Percentiles rank a stretch among this genome's conserved stretches.
Conservation (phyloP, 2,113 vertebrate species). For the Trichechus manatus region DNA sequence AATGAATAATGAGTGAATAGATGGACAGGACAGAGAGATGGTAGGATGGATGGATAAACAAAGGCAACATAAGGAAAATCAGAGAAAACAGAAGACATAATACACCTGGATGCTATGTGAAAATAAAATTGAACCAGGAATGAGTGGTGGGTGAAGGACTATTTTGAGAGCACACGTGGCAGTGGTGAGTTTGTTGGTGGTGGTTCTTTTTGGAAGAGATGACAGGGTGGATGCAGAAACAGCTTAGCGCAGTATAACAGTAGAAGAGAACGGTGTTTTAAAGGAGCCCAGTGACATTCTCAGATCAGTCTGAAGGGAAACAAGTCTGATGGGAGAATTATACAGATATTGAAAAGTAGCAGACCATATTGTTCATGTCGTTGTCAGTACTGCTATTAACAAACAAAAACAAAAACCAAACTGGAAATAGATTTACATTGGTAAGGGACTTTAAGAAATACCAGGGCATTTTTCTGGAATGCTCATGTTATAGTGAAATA, state of each 20-base stretch:
- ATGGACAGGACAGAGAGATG: not conserved
- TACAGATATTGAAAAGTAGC: not conserved
- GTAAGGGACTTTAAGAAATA: not conserved
- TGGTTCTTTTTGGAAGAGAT: not conserved
- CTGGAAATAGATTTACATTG: not conserved
- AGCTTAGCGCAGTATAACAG: not conserved
- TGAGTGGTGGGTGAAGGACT: not conserved
- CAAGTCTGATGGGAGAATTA: not conserved
- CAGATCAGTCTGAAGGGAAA: slow-evolving; percentile 58
- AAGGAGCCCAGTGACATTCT: slow-evolving; percentile 66
- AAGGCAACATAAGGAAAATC: not conserved
- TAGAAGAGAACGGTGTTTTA: not conserved
- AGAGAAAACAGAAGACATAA: not conserved
- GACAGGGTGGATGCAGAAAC: not conserved
- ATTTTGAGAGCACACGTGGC: not conserved
- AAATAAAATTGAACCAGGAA: not conserved
- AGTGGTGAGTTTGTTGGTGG: fast-evolving
- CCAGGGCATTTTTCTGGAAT: not conserved
- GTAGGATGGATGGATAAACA: no score
- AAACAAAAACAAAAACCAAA: not conserved
- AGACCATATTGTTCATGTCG: not conserved
- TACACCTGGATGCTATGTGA: no score
- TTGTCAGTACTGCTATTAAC: slow-evolving; percentile 12
- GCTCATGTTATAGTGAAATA: not conserved
- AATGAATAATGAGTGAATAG: no score